phyloP scores from a whole-genome alignment of 2,888 invertebrate genomes.

The Cantharis rustica region DNA sequence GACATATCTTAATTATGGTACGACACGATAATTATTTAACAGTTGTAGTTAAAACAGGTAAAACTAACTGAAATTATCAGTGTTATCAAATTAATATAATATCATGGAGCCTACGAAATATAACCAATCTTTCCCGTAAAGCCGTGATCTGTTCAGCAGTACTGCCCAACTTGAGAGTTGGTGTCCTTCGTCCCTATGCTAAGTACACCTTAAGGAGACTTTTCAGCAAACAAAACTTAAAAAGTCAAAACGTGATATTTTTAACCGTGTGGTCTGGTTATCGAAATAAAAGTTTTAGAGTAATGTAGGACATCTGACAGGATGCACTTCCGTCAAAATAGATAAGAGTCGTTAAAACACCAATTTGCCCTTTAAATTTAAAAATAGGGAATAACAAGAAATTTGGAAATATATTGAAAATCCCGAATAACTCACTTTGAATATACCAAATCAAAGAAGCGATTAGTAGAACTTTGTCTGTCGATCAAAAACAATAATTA shows the following conservation, averaged over 20 bases:
- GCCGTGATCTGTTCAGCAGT: neutral
- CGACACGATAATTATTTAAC: too few species aligned
- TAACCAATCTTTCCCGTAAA: too few species aligned
- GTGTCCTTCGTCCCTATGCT: neutral
- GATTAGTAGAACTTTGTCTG: neutral
- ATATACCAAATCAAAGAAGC: neutral
- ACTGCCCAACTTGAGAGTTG: neutral
- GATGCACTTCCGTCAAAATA: constrained; percentile 12
- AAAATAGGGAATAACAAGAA: neutral
- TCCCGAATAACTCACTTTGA: neutral
- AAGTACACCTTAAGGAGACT: neutral
- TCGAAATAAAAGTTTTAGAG: neutral
- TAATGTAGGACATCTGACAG: constrained; percentile 7
- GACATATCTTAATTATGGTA: too few species aligned
- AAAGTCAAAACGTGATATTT: neutral
- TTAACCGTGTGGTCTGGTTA: neutral
- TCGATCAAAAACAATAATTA: neutral
- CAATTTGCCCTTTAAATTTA: neutral
- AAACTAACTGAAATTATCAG: too few species aligned
- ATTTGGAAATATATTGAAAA: neutral
- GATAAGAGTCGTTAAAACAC: constrained; percentile 4
- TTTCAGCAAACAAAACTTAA: neutral
- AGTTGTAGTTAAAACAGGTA: too few species aligned
- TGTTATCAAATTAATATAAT: too few species aligned
- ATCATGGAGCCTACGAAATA: too few species aligned